Percentiles rank a stretch among this genome's conserved stretches.
phyloP scores from a whole-genome alignment of 2,113 vertebrate species.

The Cinclus mexicanus region DNA sequence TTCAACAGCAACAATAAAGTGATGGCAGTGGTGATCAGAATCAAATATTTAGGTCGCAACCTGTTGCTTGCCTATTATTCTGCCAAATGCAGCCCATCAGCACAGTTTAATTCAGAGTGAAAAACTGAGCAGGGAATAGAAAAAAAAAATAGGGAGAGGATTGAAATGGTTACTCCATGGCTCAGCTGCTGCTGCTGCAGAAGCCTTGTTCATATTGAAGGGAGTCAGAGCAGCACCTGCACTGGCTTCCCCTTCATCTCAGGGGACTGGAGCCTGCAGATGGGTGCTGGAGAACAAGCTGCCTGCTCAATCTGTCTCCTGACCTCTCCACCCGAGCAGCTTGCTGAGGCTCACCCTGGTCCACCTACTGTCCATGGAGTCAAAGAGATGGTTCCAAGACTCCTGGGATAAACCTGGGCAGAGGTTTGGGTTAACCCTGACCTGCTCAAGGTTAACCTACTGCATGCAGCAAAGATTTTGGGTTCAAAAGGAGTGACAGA shows the following conservation, averaged over 20 bases:
- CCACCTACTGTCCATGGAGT: not conserved
- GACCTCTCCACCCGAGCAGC: not conserved
- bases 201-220: not conserved
- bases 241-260: not conserved
- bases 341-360: not conserved
- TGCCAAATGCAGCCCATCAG: not conserved
- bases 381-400: not conserved
- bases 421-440: no score
- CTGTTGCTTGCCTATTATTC: not conserved
- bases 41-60: not conserved
- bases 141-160: not conserved
- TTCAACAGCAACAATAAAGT: not conserved
- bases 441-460: not conserved
- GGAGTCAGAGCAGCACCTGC: not conserved
- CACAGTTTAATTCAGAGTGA: not conserved
- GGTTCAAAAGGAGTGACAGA: not conserved
- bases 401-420: not conserved
- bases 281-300: not conserved
- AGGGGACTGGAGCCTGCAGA: not conserved
- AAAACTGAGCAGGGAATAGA: not conserved
- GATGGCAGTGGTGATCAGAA: not conserved
- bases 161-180: not conserved
- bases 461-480: rapidly evolving
- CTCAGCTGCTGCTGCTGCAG: not conserved
- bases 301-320: not conserved